These are phyloP conservation scores for Craniophora ligustri DNA, from an alignment of 2,888 invertebrate genomes.

Conservation along the genomic window DNA sequence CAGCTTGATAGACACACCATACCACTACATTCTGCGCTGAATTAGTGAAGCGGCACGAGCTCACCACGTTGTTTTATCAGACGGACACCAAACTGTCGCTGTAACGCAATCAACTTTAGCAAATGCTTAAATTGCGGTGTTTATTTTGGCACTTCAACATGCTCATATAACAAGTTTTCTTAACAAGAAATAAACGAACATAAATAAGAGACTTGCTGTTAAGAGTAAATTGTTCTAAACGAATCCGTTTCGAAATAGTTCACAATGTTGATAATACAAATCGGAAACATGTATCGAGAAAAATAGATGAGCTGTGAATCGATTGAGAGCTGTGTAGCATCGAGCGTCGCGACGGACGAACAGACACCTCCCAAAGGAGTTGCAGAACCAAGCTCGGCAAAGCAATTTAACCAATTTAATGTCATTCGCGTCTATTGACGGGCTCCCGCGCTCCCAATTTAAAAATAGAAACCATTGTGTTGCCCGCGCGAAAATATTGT, in stretches of 20 bases:
- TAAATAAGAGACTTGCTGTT: slow-evolving; percentile 16
- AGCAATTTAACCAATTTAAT: slow-evolving; percentile 88
- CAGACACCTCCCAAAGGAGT: slow-evolving; percentile 77
- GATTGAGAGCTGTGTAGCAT: slow-evolving; percentile 59
- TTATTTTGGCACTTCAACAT: slow-evolving; percentile 9
- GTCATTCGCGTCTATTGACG: slow-evolving; percentile 85
- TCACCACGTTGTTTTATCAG: slow-evolving; percentile 59
- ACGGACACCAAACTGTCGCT: slow-evolving; percentile 30
- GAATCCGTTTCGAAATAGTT: slow-evolving; percentile 36
- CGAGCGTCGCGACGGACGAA: slow-evolving; percentile 59
- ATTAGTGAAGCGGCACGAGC: slow-evolving; percentile 73
- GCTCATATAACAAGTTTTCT: slow-evolving; percentile 7
- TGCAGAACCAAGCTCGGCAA: slow-evolving; percentile 78
- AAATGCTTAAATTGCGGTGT: slow-evolving; percentile 28
- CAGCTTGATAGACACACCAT: slow-evolving; percentile 76
- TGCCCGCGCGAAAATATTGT: slow-evolving; percentile 71
- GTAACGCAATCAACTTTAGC: slow-evolving; percentile 22
- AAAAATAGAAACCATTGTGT: slow-evolving; percentile 83
- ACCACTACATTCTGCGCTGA: slow-evolving; percentile 69
- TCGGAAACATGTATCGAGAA: slow-evolving; percentile 56
- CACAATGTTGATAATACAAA: slow-evolving; percentile 49
- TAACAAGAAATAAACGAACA: slow-evolving; percentile 12
- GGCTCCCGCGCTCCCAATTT: slow-evolving; percentile 83
- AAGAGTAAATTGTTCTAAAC: slow-evolving; percentile 38
- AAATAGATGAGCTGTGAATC: slow-evolving; percentile 66